Evolutionary conservation across 2,113 vertebrate genomes (phyloP), one percentile per base, ranked within the genome.

Genomic region (Xerus inauris): DNA sequence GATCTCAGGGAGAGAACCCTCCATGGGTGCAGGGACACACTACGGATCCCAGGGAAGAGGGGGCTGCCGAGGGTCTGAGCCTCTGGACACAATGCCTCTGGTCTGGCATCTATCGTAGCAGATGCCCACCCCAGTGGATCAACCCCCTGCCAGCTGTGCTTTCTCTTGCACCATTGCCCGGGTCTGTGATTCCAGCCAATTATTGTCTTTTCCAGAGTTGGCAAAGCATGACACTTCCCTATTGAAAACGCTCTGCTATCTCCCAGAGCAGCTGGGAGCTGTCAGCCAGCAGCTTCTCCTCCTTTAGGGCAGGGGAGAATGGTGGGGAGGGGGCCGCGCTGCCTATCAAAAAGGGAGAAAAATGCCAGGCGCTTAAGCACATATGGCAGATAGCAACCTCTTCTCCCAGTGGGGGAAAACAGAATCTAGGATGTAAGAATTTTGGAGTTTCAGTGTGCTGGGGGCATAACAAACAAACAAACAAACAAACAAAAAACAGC

Each of bases 341-440:
- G 83, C 94, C 95, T 91, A 96, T 95, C 95, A 98, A 89, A 98
- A 97, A 98, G 97, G 96, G 96, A 98, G 97, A 96, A 97, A 97
- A 96, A 96, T 94, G 95, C 94, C 97, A 91, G 97, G 97, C 40
- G 71, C 94, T 79, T 91, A 87, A 91, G n/a, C 6, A 71, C 47
- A 9, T 57, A 59, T 93, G 96, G 96, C 72, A 96, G 94, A 96
- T 6, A 96, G 1, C 69, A 96, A 75, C 30, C 84, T 92, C 24
- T 92, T 88, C 94, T 97, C 67, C 91, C 86, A 82, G 22, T 0
- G 94, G 77, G 87, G 93, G 93, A 85, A 89, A 6, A 92, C 6
- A 51, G 87, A 87, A 91, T 94, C 92, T 92, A 81, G 76, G 73
- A 92, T 88, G 92, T 81, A 97, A 92, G 83, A 59, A 67, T 93